These are phyloP conservation scores for Linnaemya tessellans DNA, from an alignment of 2,888 invertebrate genomes.

Conservation along the genomic window DNA sequence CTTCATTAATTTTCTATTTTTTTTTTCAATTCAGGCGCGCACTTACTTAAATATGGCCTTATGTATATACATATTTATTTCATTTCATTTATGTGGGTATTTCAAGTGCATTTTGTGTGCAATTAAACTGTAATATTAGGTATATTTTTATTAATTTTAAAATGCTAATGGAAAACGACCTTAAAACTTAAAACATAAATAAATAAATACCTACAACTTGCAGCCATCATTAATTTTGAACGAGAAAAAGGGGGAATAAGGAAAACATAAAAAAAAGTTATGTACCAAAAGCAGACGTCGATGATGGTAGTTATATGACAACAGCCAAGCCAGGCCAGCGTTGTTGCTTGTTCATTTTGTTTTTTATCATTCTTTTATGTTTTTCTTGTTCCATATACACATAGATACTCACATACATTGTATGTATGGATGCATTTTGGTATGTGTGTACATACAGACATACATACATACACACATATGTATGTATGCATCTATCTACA, in stretches of 20 bases:
- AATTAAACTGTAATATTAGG: conserved; percentile 26
- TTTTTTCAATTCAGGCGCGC: conserved; percentile 46
- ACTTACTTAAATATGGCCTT: neutral
- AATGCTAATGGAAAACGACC: neutral
- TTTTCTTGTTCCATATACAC: conserved; percentile 16
- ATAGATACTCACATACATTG: neutral
- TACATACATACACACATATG: neutral
- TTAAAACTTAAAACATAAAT: conserved; percentile 17
- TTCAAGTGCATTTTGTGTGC: neutral
- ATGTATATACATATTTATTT: neutral
- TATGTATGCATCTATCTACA: neutral
- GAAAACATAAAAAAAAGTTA: conserved; percentile 39
- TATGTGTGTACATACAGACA: no score
- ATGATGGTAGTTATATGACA: conserved; percentile 43
- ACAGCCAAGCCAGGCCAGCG: conserved; percentile 28
- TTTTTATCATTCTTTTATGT: conserved; percentile 24
- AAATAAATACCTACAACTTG: conserved; percentile 12
- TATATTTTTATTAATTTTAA: conserved; percentile 14
- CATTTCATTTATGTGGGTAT: neutral
- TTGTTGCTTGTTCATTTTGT: conserved; percentile 45
- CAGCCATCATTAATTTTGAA: conserved; percentile 55
- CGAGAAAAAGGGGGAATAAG: conserved; percentile 42
- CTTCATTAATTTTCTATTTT: neutral
- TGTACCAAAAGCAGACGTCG: conserved; percentile 36
- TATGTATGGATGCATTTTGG: neutral